phyloP scores from a whole-genome alignment of 30 jellyfish, hydroid and myxozoan genomes.

The Pseudorhiza aurosa region DNA sequence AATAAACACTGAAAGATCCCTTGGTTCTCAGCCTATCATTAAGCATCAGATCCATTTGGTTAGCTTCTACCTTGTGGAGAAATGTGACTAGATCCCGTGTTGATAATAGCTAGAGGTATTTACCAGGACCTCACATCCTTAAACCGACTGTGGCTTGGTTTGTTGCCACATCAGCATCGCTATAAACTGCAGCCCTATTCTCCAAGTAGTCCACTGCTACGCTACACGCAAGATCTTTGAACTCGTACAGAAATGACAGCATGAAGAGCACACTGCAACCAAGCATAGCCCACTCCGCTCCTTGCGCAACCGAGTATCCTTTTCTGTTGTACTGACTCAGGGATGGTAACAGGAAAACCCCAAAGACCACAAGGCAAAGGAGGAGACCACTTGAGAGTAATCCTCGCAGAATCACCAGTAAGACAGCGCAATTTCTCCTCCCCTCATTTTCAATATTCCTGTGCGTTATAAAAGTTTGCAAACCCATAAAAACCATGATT shows the following conservation, averaged over 20 bases:
- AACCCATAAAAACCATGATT: constrained; percentile 20
- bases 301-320: constrained; percentile 54
- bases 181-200: no score
- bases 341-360: constrained; percentile 47
- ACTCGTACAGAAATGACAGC: constrained; percentile 58
- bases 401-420: constrained; percentile 2
- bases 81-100: no score
- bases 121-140: no score
- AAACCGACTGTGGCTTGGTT: no score
- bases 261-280: neutral
- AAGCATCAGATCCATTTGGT: no score
- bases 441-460: neutral
- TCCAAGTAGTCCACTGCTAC: no score
- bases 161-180: no score
- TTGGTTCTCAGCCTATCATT: no score
- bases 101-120: no score
- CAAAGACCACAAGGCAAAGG: constrained; percentile 21
- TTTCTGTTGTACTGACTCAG: constrained; percentile 33
- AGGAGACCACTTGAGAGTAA: constrained; percentile 1
- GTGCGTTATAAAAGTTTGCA: constrained; percentile 58
- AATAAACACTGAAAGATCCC: no score
- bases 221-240: constrained; percentile 17
- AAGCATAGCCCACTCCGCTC: constrained; percentile 58
- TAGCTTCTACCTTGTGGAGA: no score
- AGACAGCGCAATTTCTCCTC: neutral